Conservation (phyloP, 2,113 vertebrate genomes). For the Anarrhichthys ocellatus region DNA sequence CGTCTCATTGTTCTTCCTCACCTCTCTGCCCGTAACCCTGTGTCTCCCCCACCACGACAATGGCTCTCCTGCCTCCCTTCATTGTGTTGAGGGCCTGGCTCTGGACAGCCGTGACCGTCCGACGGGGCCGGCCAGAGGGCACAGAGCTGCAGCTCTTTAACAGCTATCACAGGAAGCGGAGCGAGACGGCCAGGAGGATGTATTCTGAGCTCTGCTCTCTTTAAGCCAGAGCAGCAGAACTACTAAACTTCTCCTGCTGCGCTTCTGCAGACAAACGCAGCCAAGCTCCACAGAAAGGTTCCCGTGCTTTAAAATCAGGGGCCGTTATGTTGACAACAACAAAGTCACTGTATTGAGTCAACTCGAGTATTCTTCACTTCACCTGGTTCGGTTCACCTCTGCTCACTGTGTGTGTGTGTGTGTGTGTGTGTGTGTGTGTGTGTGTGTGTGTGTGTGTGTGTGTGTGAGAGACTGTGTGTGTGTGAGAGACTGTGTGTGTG, state of each 20-base stretch:
- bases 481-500: too few relatives aligned
- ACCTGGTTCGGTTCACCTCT: too few relatives aligned
- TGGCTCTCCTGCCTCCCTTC: neutral
- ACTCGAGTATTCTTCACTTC: too few relatives aligned
- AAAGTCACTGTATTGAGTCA: too few relatives aligned
- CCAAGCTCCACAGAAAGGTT: too few relatives aligned
- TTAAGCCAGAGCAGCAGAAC: constrained; percentile 21
- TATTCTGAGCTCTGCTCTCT: constrained; percentile 6
- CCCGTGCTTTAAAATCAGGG: too few relatives aligned
- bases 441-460: too few relatives aligned
- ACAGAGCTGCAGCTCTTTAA: constrained; percentile 31
- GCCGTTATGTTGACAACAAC: too few relatives aligned
- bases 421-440: too few relatives aligned
- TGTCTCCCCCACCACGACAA: neutral
- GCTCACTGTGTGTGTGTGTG: too few relatives aligned
- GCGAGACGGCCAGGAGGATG: constrained; percentile 27
- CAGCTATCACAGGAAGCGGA: constrained; percentile 44
- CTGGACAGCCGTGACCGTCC: neutral
- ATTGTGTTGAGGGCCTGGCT: neutral
- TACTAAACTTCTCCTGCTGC: neutral
- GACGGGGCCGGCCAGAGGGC: constrained; percentile 29
- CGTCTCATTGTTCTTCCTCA: constrained; percentile 55
- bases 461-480: too few relatives aligned
- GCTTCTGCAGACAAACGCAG: too few relatives aligned
- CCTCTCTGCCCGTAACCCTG: constrained; percentile 10